Conservation (phyloP, 2,888 invertebrate species). For the Auanema sp. region DNA sequence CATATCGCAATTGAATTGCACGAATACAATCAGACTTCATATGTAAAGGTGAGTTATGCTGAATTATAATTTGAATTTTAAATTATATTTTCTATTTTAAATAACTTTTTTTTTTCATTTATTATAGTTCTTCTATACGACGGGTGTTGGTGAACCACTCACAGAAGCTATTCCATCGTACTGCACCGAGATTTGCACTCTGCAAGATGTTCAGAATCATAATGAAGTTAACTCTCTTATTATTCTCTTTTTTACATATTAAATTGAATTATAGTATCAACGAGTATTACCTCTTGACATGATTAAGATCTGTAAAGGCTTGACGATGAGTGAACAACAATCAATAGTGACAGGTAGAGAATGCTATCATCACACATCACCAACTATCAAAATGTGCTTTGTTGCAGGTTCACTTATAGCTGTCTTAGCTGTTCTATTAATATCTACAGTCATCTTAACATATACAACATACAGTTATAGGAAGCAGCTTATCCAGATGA, state of each 20-base stretch:
- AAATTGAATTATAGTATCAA: constrained; percentile 6
- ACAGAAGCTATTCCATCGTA: constrained; percentile 18
- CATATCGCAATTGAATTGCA: constrained; percentile 38
- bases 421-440: constrained; percentile 26
- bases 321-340: neutral
- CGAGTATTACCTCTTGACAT: constrained; percentile 1
- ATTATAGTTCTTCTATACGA: constrained; percentile 33
- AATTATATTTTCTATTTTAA: neutral
- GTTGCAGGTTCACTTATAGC: constrained; percentile 31
- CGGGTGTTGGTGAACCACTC: constrained; percentile 21
- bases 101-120: neutral
- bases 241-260: neutral
- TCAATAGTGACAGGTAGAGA: neutral
- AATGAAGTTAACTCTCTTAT: constrained; percentile 12
- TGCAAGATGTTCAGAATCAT: constrained; percentile 22
- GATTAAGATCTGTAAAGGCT: neutral
- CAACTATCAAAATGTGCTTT: neutral
- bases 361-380: neutral
- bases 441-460: constrained; percentile 35
- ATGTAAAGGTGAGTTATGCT: constrained; percentile 20
- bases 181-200: constrained; percentile 24
- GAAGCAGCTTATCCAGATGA: constrained; percentile 31
- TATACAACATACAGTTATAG: constrained; percentile 38
- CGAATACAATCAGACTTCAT: constrained; percentile 16
- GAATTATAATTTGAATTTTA: neutral